Percentiles rank a stretch among this genome's conserved stretches.
phyloP scores from a whole-genome alignment of 2,797 vertebrate genomes.

The Mus caroli region DNA sequence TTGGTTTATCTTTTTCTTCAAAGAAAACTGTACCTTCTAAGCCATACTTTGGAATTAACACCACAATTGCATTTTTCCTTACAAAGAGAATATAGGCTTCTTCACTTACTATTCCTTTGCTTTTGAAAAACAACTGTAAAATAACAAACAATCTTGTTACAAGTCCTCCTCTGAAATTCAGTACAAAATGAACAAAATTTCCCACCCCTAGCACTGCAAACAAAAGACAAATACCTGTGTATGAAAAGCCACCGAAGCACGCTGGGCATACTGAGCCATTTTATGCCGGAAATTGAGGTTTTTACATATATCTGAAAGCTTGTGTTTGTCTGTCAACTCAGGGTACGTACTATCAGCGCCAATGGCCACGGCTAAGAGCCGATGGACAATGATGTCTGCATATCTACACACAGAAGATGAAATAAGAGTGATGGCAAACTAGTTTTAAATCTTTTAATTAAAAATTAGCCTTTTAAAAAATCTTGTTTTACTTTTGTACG shows the following conservation, averaged over 20 bases:
- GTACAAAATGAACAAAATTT: constrained; percentile 11
- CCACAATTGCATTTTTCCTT: constrained; percentile 98
- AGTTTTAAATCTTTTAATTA: constrained; percentile 23
- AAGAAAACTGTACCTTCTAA: constrained; percentile 98
- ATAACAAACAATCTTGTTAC: constrained; percentile 54
- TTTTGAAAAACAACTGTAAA: constrained; percentile 97
- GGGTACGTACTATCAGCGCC: constrained; percentile 96
- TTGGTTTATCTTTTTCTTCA: constrained; percentile 93
- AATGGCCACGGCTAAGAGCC: constrained; percentile 95
- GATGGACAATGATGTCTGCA: constrained; percentile 97
- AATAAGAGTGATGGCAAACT: background rate
- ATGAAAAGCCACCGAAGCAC: constrained; percentile 97
- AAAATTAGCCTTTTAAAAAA: constrained; percentile 17
- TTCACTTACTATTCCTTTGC: constrained; percentile 95
- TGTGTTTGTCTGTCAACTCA: constrained; percentile 97
- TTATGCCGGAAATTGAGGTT: constrained; percentile 99
- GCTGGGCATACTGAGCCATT: constrained; percentile 99
- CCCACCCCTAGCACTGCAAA: background rate
- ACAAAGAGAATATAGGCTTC: constrained; percentile 97
- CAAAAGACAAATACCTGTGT: constrained; percentile 91
- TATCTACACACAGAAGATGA: constrained; percentile 87
- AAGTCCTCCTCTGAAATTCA: constrained; percentile 36
- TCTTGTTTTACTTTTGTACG: constrained; percentile 8
- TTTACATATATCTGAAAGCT: constrained; percentile 94
- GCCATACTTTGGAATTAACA: constrained; percentile 98